Evolutionary conservation across 2,797 vertebrate species (phyloP).

Genomic region (Gobionotothen gibberifrons): DNA sequence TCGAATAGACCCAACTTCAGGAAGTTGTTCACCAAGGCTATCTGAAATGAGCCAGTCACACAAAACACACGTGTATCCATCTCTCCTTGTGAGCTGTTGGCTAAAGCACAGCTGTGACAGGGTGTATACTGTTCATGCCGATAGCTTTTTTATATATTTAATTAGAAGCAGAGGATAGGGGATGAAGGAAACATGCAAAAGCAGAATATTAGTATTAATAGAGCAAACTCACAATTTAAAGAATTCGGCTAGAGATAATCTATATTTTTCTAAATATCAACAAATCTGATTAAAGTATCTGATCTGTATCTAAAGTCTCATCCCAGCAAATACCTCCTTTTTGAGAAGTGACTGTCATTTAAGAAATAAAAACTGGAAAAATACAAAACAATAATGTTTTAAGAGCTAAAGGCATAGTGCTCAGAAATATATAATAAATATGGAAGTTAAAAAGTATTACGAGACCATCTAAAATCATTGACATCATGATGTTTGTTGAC

Average conservation of each 20-base stretch:
- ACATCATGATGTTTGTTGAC: constrained; percentile 1
- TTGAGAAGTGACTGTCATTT: no score
- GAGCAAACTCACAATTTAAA: constrained; percentile 1
- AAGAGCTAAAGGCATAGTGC: no score
- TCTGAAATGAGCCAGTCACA: constrained; percentile 81
- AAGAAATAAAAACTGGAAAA: no score
- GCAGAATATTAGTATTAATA: not conserved
- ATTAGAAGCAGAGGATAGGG: not conserved
- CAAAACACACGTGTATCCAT: not conserved
- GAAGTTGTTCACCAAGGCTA: constrained; percentile 97
- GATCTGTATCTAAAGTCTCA: no score
- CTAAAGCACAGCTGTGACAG: not conserved
- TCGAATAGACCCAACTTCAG: constrained; percentile 96
- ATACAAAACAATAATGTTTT: no score
- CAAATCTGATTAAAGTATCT: not conserved
- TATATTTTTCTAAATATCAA: constrained; percentile 6
- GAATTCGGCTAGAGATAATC: not conserved
- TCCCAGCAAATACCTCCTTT: no score
- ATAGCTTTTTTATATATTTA: not conserved
- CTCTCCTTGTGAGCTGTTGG: not conserved
- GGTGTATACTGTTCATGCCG: not conserved
- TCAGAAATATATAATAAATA: no score
- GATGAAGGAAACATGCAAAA: constrained; percentile 10
- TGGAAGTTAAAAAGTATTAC: not conserved
- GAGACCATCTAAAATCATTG: not conserved